Evolutionary conservation across 2,797 vertebrate species (phyloP).

Genomic region (Argyrosomus regius): DNA sequence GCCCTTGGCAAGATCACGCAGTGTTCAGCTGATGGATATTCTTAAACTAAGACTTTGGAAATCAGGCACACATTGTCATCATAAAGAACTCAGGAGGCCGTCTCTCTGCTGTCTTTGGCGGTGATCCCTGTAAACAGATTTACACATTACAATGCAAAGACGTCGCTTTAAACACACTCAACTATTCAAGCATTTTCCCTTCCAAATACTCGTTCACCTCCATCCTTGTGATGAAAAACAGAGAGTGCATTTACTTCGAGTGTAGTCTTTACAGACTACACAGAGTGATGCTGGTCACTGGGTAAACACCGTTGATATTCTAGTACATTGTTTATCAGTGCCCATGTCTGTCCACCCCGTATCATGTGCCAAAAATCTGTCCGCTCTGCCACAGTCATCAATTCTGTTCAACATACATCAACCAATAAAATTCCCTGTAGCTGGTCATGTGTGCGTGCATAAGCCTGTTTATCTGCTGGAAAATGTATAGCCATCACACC

Average conservation of each 20-base stretch:
- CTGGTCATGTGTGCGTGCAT: slow-evolving; percentile 23
- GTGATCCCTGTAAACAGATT: slow-evolving; percentile 8
- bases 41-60: slow-evolving; percentile 34
- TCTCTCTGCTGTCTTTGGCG: slow-evolving; percentile 1
- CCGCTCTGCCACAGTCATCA: slow-evolving; percentile 45
- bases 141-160: background rate
- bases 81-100: background rate
- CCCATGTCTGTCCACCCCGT: slow-evolving; percentile 19
- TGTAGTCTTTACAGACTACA: background rate
- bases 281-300: slow-evolving; percentile 13
- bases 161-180: background rate
- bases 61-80: slow-evolving; percentile 18
- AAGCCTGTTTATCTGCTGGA: slow-evolving; percentile 33
- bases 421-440: slow-evolving; percentile 53
- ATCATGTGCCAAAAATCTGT: slow-evolving; percentile 37
- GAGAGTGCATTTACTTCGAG: background rate
- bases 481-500: slow-evolving; percentile 8
- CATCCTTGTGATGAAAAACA: slow-evolving; percentile 2
- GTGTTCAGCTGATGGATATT: slow-evolving; percentile 16
- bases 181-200: background rate
- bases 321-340: slow-evolving; percentile 25
- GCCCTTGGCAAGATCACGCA: slow-evolving; percentile 13
- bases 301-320: slow-evolving; percentile 45
- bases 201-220: background rate
- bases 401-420: slow-evolving; percentile 37